Conservation (phyloP, 2,797 vertebrate species). For the Tragelaphus oryx region DNA sequence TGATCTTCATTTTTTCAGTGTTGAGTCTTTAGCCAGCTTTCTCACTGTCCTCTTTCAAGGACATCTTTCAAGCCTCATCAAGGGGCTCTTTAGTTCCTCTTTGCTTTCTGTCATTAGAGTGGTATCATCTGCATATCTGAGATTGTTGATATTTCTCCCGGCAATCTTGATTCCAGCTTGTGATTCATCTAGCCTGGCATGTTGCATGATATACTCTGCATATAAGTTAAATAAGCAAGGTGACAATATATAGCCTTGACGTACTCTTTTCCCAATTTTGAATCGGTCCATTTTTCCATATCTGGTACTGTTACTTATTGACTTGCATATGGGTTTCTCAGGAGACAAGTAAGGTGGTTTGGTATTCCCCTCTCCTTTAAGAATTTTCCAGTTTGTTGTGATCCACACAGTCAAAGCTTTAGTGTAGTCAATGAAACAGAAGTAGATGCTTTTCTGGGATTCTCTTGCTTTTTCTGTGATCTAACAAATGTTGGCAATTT, state of each 20-base stretch:
- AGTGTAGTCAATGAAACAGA: background rate
- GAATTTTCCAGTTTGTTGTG: background rate
- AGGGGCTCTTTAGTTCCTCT: background rate
- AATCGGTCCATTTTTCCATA: background rate
- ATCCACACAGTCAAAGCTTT: background rate
- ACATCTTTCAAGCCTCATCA: background rate
- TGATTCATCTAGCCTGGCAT: background rate
- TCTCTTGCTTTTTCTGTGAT: background rate
- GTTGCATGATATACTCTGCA: background rate
- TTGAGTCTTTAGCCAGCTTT: background rate
- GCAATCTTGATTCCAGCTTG: background rate
- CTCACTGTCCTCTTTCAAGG: background rate
- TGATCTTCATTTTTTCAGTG: background rate
- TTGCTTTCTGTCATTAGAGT: background rate
- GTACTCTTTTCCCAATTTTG: background rate
- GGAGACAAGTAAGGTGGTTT: background rate
- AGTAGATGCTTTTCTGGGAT: background rate
- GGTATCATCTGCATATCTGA: background rate
- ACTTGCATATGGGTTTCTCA: background rate
- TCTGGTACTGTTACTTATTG: background rate
- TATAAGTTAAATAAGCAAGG: background rate
- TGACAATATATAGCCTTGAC: background rate
- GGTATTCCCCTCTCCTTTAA: background rate
- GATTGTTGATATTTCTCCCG: fast-evolving
- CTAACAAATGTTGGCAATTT: background rate